These are phyloP conservation scores for Hippopotamus amphibius DNA, from an alignment of 2,113 vertebrate genomes.

Conservation along the genomic window DNA sequence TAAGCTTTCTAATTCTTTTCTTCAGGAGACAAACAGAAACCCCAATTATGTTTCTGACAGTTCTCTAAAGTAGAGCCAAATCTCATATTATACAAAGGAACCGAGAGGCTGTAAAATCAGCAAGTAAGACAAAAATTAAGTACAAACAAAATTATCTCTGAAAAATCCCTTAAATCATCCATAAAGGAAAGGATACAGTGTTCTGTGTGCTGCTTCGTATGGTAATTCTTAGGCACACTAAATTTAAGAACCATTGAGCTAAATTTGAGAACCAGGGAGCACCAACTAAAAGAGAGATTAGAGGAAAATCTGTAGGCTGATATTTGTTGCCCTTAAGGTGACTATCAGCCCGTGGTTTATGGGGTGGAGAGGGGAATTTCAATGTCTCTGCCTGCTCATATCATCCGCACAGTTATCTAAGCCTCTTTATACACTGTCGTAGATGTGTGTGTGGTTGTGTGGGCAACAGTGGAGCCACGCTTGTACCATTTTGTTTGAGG, in stretches of 20 bases:
- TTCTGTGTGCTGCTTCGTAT: not conserved
- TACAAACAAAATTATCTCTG: conserved; percentile 8
- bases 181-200: not conserved
- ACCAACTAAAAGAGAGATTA: conserved; percentile 23
- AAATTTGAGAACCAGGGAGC: not conserved
- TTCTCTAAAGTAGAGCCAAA: conserved; percentile 46
- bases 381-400: not conserved
- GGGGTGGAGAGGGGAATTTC: not conserved
- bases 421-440: not conserved
- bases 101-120: not conserved
- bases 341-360: not conserved
- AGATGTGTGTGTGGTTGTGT: not conserved
- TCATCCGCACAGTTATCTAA: not conserved
- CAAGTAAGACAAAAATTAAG: conserved; percentile 51
- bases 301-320: not conserved
- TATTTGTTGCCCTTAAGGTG: not conserved
- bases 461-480: not conserved
- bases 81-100: not conserved
- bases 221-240: conserved; percentile 1
- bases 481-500: not conserved
- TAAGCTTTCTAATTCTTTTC: conserved; percentile 38
- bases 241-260: not conserved
- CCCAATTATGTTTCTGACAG: conserved; percentile 16
- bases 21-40: conserved; percentile 33
- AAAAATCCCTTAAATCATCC: conserved; percentile 27